These are phyloP conservation scores for Nibea albiflora DNA, from an alignment of 2,113 vertebrate species.

Conservation along the genomic window DNA sequence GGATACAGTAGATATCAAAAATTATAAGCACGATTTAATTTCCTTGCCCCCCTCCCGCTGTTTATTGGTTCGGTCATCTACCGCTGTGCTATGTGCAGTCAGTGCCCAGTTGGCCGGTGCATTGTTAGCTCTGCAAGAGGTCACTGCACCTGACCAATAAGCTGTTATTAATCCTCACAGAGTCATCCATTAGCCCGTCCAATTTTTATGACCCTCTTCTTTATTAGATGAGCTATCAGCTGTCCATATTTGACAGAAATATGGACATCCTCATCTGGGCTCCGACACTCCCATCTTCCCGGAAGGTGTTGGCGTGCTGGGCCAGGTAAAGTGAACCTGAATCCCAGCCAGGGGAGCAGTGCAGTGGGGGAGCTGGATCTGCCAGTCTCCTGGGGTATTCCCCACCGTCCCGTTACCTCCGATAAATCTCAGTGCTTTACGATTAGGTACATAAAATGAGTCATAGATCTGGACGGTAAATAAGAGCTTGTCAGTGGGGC, in stretches of 20 bases:
- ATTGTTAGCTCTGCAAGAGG: conserved; percentile 62
- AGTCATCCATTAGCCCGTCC: conserved; percentile 77
- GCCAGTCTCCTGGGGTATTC: conserved; percentile 80
- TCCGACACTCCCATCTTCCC: conserved; percentile 52
- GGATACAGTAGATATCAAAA: conserved; percentile 1
- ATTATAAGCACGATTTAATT: background rate
- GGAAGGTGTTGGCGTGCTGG: conserved; percentile 48
- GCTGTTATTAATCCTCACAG: conserved; percentile 74
- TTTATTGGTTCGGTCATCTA: conserved; percentile 34
- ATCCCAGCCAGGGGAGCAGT: conserved; percentile 9
- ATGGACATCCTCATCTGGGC: conserved; percentile 63
- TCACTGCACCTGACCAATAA: conserved; percentile 75
- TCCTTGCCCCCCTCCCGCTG: background rate
- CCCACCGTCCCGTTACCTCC: conserved; percentile 80
- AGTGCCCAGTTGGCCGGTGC: conserved; percentile 41
- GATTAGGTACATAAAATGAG: conserved; percentile 87
- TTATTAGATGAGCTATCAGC: conserved; percentile 79
- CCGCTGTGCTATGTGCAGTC: conserved; percentile 21
- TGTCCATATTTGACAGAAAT: conserved; percentile 76
- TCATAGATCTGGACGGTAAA: conserved; percentile 86
- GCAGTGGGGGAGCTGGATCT: conserved; percentile 59
- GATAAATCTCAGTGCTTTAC: conserved; percentile 87
- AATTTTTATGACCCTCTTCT: conserved; percentile 76
- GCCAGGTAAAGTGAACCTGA: conserved; percentile 67
- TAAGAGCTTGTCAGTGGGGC: conserved; percentile 84